Evolutionary conservation across 2,113 vertebrate species (phyloP).

Genomic region (Hirundichthys speculiger): DNA sequence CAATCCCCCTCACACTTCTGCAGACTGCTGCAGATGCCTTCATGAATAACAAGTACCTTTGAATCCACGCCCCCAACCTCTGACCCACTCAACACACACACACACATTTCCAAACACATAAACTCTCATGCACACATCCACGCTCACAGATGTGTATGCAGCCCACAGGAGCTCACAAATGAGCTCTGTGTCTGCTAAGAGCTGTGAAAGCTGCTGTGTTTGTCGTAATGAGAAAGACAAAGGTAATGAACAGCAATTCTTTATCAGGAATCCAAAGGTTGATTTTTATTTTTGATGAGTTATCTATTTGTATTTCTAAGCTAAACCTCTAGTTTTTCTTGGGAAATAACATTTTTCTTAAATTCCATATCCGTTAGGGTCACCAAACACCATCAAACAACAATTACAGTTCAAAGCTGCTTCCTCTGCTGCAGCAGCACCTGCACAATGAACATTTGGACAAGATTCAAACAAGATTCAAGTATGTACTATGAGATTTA

Average conservation of each 20-base stretch:
- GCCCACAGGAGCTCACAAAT: conserved; percentile 43
- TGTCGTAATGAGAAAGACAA: conserved; percentile 13
- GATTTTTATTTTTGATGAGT: too few relatives aligned
- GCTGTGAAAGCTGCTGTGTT: conserved; percentile 36
- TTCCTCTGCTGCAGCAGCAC: too few relatives aligned
- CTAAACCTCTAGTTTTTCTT: too few relatives aligned
- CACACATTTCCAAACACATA: conserved; percentile 19
- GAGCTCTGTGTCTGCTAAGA: conserved; percentile 43
- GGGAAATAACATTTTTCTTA: too few relatives aligned
- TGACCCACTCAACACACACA: conserved; percentile 6
- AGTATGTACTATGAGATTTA: too few relatives aligned
- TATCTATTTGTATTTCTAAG: too few relatives aligned
- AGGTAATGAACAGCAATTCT: not conserved
- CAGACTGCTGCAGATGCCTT: conserved; percentile 63
- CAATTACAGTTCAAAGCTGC: too few relatives aligned
- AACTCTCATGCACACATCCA: conserved; percentile 18
- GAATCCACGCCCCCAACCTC: conserved; percentile 25
- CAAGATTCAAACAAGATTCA: too few relatives aligned
- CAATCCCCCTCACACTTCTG: conserved; percentile 65
- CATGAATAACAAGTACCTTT: conserved; percentile 75
- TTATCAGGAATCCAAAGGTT: too few relatives aligned
- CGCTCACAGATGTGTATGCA: conserved; percentile 11
- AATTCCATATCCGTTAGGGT: too few relatives aligned
- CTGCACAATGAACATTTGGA: too few relatives aligned
- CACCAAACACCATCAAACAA: too few relatives aligned